Base-by-base conservation (phyloP, 2,797 vertebrate species). In the Rhinatrema bivittatum region DNA sequence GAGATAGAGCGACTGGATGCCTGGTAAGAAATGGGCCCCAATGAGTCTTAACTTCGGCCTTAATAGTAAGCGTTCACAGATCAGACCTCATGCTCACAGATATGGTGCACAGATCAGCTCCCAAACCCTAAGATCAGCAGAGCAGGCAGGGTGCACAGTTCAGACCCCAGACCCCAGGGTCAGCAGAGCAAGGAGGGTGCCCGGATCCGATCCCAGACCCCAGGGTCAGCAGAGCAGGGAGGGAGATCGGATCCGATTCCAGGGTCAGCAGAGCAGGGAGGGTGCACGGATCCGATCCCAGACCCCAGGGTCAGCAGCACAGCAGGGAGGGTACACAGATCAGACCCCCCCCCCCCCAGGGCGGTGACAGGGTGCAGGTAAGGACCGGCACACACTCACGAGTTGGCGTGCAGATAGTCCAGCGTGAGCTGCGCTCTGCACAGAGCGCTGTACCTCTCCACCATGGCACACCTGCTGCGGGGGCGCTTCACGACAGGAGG, bases 391-490 rank as follows among this genome's bases (percentile, higher is more conserved):
- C 8, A 12, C 16, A 67, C 70, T 72, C 47, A 76, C 68, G 68
- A 65, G 21, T 76, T 76, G 24, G 60, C 66, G 3, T 69, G 62
- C 39, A 76, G 60, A 33, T 68, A 74, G 14, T 74, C 60, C 57
- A 63, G 46, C 10, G 40, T 50, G 22, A 76, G 26, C 7, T 22
- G 24, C 3, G 70, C 68, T 32, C 70, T 32, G 14, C 6, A 40
- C 20, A 76, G 40, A 2, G 8, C 0, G 1, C 25, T 7, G 3
- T 72, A 76, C 8, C 25, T 46, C 26, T 44, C 45, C 0, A 22
- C 47, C 68, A 71, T 10, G 18, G 18, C 9, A n/a, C 32, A n/a
- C 16, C 20, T 10, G 20, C 8, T 13, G 9, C 16, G 9, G 3
- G 11, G 14, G 15, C 12, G 22, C 5, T 12, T 22, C 27, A 18